Base-by-base conservation (phyloP, 1,140 invertebrate genomes). In the Ptiloglossa arizonensis region DNA sequence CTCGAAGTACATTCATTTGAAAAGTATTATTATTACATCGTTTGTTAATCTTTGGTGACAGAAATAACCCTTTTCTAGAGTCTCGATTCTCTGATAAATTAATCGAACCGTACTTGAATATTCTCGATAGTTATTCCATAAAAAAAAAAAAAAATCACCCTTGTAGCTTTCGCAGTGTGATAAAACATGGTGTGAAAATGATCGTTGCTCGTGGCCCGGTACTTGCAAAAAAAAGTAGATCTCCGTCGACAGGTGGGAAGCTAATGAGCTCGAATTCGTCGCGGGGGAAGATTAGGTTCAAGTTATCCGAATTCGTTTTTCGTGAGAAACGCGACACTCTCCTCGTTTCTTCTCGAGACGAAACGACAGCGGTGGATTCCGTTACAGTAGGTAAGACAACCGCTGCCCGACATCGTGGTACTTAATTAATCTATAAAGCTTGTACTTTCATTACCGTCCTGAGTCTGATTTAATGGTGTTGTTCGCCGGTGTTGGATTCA, bases 371-470 rank as follows among this genome's bases (percentile, higher is more conserved):
- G 32, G 32, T 35, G 56, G 56, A 68, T 75, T 38, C 27, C 52
- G 54, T n/a, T 44, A 17, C 52, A 15, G 35, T 38, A 38, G 64
- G 22, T 15, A 48, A 69, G 29, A 27, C 22, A 19, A 27, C 54
- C 41, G 1, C 17, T 3, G 5, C 35, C 15, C 17, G 62, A 41
- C 24, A 17, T 44, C 41, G 41, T 22, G 64, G 9, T 19, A 35
- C 66, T 76, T 76, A 69, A 76, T 76, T 69, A 76, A 76, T 76
- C 73, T 32, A 69, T 69, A 69, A 76, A 76, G 64, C 73, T 60
- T 56, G 32, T 76, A 69, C 60, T 76, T 76, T 76, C 73, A 76
- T 76, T 76, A 76, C 54, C 52, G 24, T 22, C 52, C 64, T 76
- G 69, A 69, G 54, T 29, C 66, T 59, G 63, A 13, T 46, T 69